Percentiles rank a stretch among this genome's conserved stretches.
Evolutionary conservation across 2,888 invertebrate genomes (phyloP).

Genomic region (Lasioglossum morio): DNA sequence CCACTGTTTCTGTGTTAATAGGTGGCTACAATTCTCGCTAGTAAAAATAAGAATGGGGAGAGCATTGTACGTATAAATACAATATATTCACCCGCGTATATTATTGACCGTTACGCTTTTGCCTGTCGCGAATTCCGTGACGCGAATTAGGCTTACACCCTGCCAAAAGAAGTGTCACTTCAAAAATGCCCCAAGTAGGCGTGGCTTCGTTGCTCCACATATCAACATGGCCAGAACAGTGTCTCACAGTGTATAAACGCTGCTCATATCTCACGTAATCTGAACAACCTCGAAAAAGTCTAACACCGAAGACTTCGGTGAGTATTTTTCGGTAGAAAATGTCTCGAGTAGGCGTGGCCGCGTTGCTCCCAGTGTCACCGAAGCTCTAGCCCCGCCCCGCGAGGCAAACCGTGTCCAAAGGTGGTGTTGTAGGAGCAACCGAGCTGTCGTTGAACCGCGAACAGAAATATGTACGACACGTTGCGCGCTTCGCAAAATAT

Average conservation of each 20-base stretch:
- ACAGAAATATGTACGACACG: neutral
- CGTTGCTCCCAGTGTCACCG: neutral
- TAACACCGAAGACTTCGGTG: neutral
- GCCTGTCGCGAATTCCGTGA: too few species aligned
- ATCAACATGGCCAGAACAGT: too few species aligned
- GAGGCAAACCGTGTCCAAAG: neutral
- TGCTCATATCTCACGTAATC: neutral
- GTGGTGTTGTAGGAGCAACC: neutral
- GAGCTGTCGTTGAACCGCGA: neutral
- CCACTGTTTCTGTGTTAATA: neutral
- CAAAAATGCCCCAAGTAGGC: neutral
- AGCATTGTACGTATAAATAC: too few species aligned
- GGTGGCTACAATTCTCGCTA: too few species aligned
- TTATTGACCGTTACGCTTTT: too few species aligned
- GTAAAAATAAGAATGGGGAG: too few species aligned
- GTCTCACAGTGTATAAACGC: too few species aligned
- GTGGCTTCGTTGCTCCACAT: neutral
- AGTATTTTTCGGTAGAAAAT: neutral
- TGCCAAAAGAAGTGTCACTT: too few species aligned
- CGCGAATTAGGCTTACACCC: too few species aligned
- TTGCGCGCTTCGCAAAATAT: conserved; percentile 1
- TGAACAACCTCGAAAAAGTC: neutral
- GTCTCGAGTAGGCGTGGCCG: neutral
- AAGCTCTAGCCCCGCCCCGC: neutral
- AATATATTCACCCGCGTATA: too few species aligned